Evolutionary conservation across 2,113 vertebrate genomes (phyloP).

Genomic region (Myodes glareolus): DNA sequence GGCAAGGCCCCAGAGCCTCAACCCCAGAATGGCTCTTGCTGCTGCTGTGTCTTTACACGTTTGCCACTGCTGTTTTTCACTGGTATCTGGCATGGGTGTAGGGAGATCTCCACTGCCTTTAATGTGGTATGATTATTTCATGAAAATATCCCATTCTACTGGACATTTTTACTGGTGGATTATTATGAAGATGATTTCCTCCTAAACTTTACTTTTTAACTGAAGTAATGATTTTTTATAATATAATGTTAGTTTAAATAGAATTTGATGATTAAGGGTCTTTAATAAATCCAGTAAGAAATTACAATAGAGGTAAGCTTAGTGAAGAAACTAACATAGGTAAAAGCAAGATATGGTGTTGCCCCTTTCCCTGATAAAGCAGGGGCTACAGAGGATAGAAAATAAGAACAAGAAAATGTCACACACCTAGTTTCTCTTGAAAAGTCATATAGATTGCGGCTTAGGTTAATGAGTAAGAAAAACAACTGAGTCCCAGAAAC

Average conservation of each 20-base stretch:
- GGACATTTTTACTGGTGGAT: not conserved
- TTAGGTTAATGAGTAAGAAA: not conserved
- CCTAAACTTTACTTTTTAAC: not conserved
- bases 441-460: not conserved
- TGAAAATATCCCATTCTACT: not conserved
- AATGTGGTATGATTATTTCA: not conserved
- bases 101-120: not conserved
- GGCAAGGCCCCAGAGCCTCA: not conserved
- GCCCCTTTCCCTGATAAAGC: not conserved
- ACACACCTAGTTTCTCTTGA: not conserved
- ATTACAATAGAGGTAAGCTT: not conserved
- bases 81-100: not conserved
- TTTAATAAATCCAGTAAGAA: not conserved
- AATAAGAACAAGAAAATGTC: not conserved
- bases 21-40: not conserved
- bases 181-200: not conserved
- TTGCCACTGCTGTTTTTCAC: not conserved
- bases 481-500: not conserved
- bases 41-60: not conserved
- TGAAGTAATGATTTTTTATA: not conserved
- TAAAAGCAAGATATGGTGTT: not conserved
- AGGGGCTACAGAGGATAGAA: not conserved
- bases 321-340: not conserved
- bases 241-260: not conserved
- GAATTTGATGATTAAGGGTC: not conserved